phyloP scores from a whole-genome alignment of 1,140 invertebrate species.

The Nilaparvata lugens region DNA sequence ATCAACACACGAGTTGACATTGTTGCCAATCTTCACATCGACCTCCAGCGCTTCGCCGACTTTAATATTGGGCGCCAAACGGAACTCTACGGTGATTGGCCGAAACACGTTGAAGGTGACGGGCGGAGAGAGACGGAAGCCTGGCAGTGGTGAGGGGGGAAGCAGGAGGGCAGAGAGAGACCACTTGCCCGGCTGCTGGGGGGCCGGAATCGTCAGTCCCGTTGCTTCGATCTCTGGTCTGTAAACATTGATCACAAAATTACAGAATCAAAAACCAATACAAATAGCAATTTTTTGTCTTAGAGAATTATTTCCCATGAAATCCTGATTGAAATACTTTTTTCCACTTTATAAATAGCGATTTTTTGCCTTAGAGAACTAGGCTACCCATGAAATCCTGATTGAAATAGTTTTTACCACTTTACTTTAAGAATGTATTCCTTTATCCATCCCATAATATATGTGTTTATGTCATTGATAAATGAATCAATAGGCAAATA shows the following conservation, averaged over 20 bases:
- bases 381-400: no score
- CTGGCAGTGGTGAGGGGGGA: conserved; percentile 33
- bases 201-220: conserved; percentile 42
- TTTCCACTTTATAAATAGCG: no score
- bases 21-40: conserved; percentile 53
- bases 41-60: conserved; percentile 51
- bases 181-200: conserved; percentile 48
- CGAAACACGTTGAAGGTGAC: conserved; percentile 45
- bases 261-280: not conserved
- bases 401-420: no score
- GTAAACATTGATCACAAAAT: conserved; percentile 18
- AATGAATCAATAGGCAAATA: no score
- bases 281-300: not conserved
- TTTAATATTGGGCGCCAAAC: conserved; percentile 42
- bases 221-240: conserved; percentile 36
- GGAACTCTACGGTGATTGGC: conserved; percentile 47
- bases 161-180: conserved; percentile 46
- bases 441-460: no score
- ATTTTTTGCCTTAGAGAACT: no score
- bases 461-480: no score
- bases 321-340: not conserved
- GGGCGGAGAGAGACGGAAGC: conserved; percentile 45
- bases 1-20: conserved; percentile 54
- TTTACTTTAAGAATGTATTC: no score
- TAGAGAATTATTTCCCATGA: not conserved